Base-by-base conservation (phyloP, 2,888 invertebrate genomes). In the Opisthograptis luteolata region DNA sequence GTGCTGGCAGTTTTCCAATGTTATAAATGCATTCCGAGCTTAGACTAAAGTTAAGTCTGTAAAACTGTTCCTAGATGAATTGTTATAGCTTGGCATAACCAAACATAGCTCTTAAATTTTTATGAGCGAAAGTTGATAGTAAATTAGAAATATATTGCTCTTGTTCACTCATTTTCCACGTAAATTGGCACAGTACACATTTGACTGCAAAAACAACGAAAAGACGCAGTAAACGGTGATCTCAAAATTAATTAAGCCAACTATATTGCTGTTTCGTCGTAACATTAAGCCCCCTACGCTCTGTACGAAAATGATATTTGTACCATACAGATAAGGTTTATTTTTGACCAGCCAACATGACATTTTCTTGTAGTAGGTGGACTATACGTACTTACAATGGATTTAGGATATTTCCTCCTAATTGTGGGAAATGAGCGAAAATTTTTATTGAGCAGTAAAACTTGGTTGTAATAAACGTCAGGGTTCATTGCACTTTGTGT, bases 371-470 rank as follows among this genome's bases (percentile, higher is more conserved):
- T 55, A 58, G 51, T 51, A 47, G 27, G 55, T 34, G 27, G 44
- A 46, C 43, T 57, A 54, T 60, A 51, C 47, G 34, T 44, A 43
- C 44, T 49, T 51, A 57, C 55, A 58, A 51, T 55, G 60, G 58
- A 58, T 58, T 60, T 54, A 51, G 59, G 61, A 66, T 55, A 64
- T 66, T 62, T 67, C 58, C 67, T 60, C 71, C 76, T 81, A 84
- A 84, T 81, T 81, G 81, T 70, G 65, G 76, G 76, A 81, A 84
- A 82, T 79, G 76, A 79, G 76, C 76, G 79, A 81, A 83, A 78
- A 68, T 78, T 84, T 85, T 86, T 84, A 87, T 84, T 62, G 75
- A 62, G 70, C 70, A 64, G 75, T 87, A 85, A 86, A 85, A 79
- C 68, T 68, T 61, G 67, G 70, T 75, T 71, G 81, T 76, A 80